A percentile compares a stretch with the other conserved stretches of the same genome.
Conservation (phyloP, 2,888 invertebrate genomes). For the Pheosia tremula region DNA sequence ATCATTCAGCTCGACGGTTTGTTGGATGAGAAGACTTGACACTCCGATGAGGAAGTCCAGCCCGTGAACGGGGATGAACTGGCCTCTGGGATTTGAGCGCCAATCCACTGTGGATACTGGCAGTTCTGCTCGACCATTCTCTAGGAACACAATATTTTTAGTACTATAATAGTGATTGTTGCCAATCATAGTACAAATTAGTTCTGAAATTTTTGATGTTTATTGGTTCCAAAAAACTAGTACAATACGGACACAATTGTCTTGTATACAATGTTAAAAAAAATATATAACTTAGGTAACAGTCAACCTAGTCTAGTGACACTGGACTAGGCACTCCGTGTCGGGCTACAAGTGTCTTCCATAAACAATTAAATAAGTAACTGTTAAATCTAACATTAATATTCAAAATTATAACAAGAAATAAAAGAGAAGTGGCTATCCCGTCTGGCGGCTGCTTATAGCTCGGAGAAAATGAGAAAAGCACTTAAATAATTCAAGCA, state of each 20-base stretch:
- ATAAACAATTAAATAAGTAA: too few species aligned
- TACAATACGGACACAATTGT: too few species aligned
- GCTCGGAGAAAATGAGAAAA: conserved; percentile 92
- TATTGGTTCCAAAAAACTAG: too few species aligned
- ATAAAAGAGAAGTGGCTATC: conserved; percentile 90
- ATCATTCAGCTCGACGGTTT: conserved; percentile 91
- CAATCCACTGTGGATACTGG: conserved; percentile 86
- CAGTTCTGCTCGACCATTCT: conserved; percentile 74
- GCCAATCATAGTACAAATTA: too few species aligned
- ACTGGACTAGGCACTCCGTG: too few species aligned
- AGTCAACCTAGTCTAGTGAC: too few species aligned
- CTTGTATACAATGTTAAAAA: too few species aligned
- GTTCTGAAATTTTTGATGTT: too few species aligned
- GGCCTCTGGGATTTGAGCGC: conserved; percentile 82
- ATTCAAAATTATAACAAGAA: conserved; percentile 89
- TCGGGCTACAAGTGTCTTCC: too few species aligned
- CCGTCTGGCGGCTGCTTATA: conserved; percentile 91
- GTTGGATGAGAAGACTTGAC: conserved; percentile 89
- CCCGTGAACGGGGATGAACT: conserved; percentile 87
- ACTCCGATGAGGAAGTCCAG: conserved; percentile 89
- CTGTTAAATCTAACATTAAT: conserved; percentile 38
- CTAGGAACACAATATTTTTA: conserved; percentile 21
- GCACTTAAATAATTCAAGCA: conserved; percentile 90
- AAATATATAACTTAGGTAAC: too few species aligned
- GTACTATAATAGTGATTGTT: not conserved